phyloP scores from a whole-genome alignment of 2,797 vertebrate genomes.

The Peromyscus melanophrys region DNA sequence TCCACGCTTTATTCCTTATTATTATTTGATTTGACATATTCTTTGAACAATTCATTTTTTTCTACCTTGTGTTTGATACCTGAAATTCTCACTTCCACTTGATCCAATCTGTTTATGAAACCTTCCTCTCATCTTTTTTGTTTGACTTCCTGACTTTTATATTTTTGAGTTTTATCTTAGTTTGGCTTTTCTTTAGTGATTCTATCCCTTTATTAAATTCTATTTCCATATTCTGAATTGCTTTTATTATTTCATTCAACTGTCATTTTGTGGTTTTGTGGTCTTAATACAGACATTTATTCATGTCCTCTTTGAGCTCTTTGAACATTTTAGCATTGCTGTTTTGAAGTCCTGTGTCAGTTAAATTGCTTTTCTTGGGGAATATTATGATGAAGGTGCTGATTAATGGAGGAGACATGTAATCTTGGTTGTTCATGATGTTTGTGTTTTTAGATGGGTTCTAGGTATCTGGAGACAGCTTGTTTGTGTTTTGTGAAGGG shows the following conservation, averaged over 20 bases:
- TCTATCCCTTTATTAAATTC: neutral
- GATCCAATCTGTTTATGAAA: neutral
- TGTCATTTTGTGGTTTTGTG: neutral
- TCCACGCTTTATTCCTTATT: too few relatives aligned
- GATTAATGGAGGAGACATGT: neutral
- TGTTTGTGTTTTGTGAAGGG: neutral
- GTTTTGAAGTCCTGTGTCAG: neutral
- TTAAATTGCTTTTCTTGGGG: neutral
- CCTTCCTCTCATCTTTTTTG: neutral
- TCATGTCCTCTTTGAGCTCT: neutral
- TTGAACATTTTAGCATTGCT: neutral
- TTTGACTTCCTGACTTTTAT: neutral
- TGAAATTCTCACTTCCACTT: neutral
- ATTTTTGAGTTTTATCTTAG: neutral
- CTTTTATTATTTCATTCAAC: neutral
- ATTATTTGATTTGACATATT: neutral
- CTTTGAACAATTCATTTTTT: neutral
- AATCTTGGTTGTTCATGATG: neutral
- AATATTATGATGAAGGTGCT: neutral
- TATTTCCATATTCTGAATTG: neutral
- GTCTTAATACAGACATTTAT: neutral
- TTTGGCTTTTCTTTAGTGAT: neutral
- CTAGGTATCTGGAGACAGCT: neutral
- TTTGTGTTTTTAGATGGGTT: neutral
- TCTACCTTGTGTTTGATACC: neutral